Evolutionary conservation across 2,888 invertebrate species (phyloP).

Genomic region (Conops quadrifasciatus): DNA sequence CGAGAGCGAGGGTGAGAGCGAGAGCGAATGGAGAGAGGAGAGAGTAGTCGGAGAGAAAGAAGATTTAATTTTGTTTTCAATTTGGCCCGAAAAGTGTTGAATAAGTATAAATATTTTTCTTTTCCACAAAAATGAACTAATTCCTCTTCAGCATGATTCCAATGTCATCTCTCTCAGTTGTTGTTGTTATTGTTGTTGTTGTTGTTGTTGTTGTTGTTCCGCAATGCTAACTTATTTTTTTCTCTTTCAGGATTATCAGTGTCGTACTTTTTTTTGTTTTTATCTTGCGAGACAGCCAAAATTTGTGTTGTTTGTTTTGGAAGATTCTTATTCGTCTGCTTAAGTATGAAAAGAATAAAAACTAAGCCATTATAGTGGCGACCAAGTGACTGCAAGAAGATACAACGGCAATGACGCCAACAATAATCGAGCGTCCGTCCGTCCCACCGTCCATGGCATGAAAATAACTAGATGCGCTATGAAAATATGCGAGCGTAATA

Average conservation of each 20-base stretch:
- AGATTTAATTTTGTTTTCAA: too few relatives aligned
- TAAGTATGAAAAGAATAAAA: slow-evolving; percentile 56
- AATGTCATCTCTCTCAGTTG: neutral
- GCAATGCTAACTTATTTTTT: too few relatives aligned
- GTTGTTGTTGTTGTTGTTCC: slow-evolving; percentile 16
- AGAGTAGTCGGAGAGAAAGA: too few relatives aligned
- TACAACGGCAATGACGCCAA: slow-evolving; percentile 8
- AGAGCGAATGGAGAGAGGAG: too few relatives aligned
- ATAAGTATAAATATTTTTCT: neutral
- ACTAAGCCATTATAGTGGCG: slow-evolving; percentile 61
- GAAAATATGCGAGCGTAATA: slow-evolving; percentile 16
- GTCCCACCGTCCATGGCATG: neutral
- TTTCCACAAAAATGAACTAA: too few relatives aligned
- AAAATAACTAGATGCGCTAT: neutral
- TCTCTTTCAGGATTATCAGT: too few relatives aligned
- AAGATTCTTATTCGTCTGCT: slow-evolving; percentile 44
- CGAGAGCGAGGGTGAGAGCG: too few relatives aligned
- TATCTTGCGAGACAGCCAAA: too few relatives aligned
- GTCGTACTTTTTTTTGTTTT: too few relatives aligned
- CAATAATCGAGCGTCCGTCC: neutral
- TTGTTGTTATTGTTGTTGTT: slow-evolving; percentile 20
- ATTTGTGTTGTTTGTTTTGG: slow-evolving; percentile 38
- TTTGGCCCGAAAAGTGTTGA: neutral
- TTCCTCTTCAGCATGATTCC: too few relatives aligned
- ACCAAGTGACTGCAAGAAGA: slow-evolving; percentile 49